These are phyloP conservation scores for Sebastes kiyomatsui DNA, from an alignment of 2,797 vertebrate genomes.

Conservation along the genomic window DNA sequence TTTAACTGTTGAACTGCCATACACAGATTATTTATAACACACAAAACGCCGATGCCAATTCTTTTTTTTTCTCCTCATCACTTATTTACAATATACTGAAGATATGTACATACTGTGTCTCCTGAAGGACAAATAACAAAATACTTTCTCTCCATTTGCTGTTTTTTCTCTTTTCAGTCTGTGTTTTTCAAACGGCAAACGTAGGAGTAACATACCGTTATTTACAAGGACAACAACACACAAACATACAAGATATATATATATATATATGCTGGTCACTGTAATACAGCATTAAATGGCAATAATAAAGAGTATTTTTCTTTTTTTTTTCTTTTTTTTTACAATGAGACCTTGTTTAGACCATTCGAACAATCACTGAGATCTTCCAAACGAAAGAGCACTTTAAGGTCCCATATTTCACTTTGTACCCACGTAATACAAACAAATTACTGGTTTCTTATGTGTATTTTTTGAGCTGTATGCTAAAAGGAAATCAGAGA, in stretches of 20 bases:
- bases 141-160: conserved; percentile 82
- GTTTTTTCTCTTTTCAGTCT: conserved; percentile 54
- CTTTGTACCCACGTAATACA: conserved; percentile 57
- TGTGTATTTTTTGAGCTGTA: conserved; percentile 47
- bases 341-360: conserved; percentile 57
- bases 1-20: conserved; percentile 82
- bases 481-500: conserved; percentile 63
- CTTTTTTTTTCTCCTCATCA: conserved; percentile 70
- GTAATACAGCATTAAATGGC: conserved; percentile 83
- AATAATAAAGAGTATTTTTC: conserved; percentile 63
- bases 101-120: conserved; percentile 80
- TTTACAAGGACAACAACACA: conserved; percentile 89
- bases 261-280: conserved; percentile 74
- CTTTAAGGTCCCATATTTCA: conserved; percentile 54
- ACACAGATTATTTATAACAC: conserved; percentile 86
- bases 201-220: conserved; percentile 78
- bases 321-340: conserved; percentile 12
- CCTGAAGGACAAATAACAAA: conserved; percentile 88
- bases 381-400: conserved; percentile 57
- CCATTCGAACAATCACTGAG: conserved; percentile 41
- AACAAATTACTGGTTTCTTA: conserved; percentile 47
- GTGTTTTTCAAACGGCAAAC: conserved; percentile 80
- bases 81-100: conserved; percentile 90
- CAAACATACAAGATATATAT: conserved; percentile 78
- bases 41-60: conserved; percentile 83